Conservation (phyloP, 1,140 invertebrate species). For the Cryptotermes secundus region DNA sequence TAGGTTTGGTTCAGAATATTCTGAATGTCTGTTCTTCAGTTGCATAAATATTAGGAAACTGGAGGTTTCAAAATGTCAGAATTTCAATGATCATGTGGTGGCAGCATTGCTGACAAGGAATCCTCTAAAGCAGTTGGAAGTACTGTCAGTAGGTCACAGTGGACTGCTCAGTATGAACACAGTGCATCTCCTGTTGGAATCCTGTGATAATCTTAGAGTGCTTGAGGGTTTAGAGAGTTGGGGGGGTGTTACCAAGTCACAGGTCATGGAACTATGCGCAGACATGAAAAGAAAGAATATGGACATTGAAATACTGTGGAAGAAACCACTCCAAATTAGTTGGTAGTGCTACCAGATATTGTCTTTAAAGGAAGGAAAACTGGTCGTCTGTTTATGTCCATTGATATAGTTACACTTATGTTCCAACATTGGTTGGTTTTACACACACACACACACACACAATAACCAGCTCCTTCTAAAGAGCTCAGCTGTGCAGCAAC, state of each 20-base stretch:
- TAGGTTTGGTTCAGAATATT: background rate
- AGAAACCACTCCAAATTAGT: constrained; percentile 3
- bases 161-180: background rate
- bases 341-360: background rate
- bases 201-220: background rate
- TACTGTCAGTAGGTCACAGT: background rate
- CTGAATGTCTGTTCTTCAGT: background rate
- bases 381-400: too few relatives aligned
- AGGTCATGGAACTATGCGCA: background rate
- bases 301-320: background rate
- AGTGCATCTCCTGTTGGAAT: background rate
- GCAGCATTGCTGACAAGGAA: background rate
- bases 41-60: constrained; percentile 1
- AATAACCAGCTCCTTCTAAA: too few relatives aligned
- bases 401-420: too few relatives aligned
- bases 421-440: too few relatives aligned
- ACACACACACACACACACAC: too few relatives aligned
- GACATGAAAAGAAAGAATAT: background rate
- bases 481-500: too few relatives aligned
- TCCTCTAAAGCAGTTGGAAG: background rate
- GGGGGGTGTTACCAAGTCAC: background rate
- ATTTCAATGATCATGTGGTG: background rate
- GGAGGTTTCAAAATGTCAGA: background rate
- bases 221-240: background rate
- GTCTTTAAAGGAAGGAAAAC: too few relatives aligned